Evolutionary conservation across 2,888 invertebrate species (phyloP).

Genomic region (Desoria tigrina): DNA sequence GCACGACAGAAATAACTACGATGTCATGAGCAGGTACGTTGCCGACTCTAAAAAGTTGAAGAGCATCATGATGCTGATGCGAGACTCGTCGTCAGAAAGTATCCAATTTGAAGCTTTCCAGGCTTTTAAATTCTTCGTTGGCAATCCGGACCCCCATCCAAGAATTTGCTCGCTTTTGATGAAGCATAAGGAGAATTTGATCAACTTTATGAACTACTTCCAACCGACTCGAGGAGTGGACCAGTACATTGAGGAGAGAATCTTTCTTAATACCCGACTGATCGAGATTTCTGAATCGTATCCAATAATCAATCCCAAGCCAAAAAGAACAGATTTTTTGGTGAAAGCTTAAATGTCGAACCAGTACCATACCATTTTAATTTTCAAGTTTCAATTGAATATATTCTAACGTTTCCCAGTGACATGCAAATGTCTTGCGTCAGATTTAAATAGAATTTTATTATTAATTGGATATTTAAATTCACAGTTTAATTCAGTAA

Average conservation of each 20-base stretch:
- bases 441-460: too few relatives aligned
- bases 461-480: too few relatives aligned
- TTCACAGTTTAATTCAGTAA: too few relatives aligned
- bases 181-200: background rate
- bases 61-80: slow-evolving; percentile 7
- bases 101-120: slow-evolving; percentile 13
- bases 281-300: too few relatives aligned
- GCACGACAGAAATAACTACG: background rate
- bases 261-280: background rate
- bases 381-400: too few relatives aligned
- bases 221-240: background rate
- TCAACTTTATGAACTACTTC: background rate
- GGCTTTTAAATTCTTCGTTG: slow-evolving; percentile 8
- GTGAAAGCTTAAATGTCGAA: too few relatives aligned
- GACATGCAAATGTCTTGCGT: too few relatives aligned
- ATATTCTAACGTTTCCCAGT: too few relatives aligned
- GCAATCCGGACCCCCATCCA: background rate
- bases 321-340: too few relatives aligned
- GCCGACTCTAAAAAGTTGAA: slow-evolving; percentile 3
- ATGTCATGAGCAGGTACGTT: slow-evolving; percentile 6
- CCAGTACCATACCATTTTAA: too few relatives aligned
- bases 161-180: background rate
- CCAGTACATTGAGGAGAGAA: background rate
- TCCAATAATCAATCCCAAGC: too few relatives aligned
- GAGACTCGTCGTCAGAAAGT: background rate